phyloP scores from a whole-genome alignment of 2,797 vertebrate species.

The Periophthalmus magnuspinnatus region DNA sequence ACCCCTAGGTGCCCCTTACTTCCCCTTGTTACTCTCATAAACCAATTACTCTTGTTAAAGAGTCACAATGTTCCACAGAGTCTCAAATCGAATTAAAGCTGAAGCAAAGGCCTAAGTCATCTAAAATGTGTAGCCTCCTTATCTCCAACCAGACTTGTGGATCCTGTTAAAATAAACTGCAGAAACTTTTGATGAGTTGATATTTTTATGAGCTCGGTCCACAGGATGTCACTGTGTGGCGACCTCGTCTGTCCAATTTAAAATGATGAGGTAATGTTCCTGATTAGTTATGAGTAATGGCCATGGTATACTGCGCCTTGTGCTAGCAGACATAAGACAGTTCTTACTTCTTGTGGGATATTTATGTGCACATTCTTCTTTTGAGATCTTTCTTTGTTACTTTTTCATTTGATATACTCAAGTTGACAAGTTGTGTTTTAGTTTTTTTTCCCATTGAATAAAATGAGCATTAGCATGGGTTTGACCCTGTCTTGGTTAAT shows the following conservation, averaged over 20 bases:
- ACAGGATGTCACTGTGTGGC: constrained; percentile 34
- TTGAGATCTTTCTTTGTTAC: constrained; percentile 52
- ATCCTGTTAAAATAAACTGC: constrained; percentile 56
- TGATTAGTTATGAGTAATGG: constrained; percentile 57
- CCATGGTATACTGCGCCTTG: constrained; percentile 35
- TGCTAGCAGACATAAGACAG: constrained; percentile 56
- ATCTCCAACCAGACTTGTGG: constrained; percentile 60
- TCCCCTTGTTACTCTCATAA: constrained; percentile 59
- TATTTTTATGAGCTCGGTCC: constrained; percentile 18
- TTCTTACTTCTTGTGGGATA: constrained; percentile 46
- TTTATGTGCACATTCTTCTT: constrained; percentile 46
- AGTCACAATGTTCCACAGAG: constrained; percentile 74
- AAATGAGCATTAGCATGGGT: constrained; percentile 13
- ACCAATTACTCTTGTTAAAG: constrained; percentile 72
- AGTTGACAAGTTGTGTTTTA: constrained; percentile 15
- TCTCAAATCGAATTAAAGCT: constrained; percentile 68
- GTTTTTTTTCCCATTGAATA: neutral
- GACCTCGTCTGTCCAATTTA: constrained; percentile 50
- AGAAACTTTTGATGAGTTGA: constrained; percentile 43
- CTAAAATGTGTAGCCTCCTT: constrained; percentile 64
- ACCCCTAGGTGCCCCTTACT: constrained; percentile 59
- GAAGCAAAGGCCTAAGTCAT: constrained; percentile 62
- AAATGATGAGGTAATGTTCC: constrained; percentile 56
- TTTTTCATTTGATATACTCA: constrained; percentile 43
- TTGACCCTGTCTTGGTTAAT: constrained; percentile 10